Conservation (phyloP, 2,113 vertebrate species). For the Gila orcuttii region DNA sequence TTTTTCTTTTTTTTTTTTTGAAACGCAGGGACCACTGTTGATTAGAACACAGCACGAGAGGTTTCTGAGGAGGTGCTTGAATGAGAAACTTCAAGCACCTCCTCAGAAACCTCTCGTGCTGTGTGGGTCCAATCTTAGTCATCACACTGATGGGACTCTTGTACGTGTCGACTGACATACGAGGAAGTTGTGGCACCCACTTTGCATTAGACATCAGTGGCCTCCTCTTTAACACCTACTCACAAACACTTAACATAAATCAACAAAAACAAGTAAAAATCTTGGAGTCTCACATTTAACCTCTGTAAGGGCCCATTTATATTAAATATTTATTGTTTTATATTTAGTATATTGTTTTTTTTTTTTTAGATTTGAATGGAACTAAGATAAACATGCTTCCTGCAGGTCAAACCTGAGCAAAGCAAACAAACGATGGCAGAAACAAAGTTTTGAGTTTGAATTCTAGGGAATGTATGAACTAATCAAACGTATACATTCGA, state of each 20-base stretch:
- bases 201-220: slow-evolving; percentile 27
- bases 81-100: too few relatives aligned
- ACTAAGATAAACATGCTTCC: too few relatives aligned
- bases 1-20: neutral
- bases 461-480: too few relatives aligned
- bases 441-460: too few relatives aligned
- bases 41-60: neutral
- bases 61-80: neutral
- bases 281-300: neutral
- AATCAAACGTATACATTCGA: too few relatives aligned
- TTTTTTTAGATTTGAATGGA: too few relatives aligned
- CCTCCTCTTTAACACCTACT: slow-evolving; percentile 28
- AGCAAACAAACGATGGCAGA: too few relatives aligned
- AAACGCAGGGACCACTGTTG: neutral
- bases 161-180: slow-evolving; percentile 16
- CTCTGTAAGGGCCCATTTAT: neutral
- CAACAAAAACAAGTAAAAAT: neutral
- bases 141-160: slow-evolving; percentile 29
- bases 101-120: too few relatives aligned
- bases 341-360: too few relatives aligned
- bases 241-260: slow-evolving; percentile 19
- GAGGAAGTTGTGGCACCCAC: slow-evolving; percentile 28
- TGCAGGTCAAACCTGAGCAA: too few relatives aligned
- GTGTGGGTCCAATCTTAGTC: slow-evolving; percentile 3
- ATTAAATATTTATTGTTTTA: neutral